Evolutionary conservation across 2,113 vertebrate genomes (phyloP).

Genomic region (Tragelaphus buxtoni): DNA sequence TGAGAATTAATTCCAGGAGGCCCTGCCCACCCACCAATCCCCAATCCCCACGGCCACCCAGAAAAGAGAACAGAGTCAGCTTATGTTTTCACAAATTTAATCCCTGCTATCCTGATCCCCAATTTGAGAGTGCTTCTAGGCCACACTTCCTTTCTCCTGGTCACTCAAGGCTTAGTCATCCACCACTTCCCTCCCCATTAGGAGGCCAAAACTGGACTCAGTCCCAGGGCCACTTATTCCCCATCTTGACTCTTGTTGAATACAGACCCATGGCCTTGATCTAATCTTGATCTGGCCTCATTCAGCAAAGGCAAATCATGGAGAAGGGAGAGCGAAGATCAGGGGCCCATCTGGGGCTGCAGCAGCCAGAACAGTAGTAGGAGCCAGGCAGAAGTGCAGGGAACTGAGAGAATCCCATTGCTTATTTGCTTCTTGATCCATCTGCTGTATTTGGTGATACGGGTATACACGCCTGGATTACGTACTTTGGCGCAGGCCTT

Average conservation of each 20-base stretch:
- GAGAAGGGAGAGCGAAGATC: neutral
- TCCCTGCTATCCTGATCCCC: neutral
- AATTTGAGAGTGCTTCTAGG: neutral
- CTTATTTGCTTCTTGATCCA: constrained; percentile 76
- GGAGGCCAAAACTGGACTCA: neutral
- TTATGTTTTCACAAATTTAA: constrained; percentile 45
- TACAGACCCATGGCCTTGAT: neutral
- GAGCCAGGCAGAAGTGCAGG: neutral
- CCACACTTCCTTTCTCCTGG: neutral
- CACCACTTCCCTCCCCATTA: neutral
- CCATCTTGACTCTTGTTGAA: neutral
- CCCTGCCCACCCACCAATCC: neutral
- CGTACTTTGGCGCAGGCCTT: constrained; percentile 78
- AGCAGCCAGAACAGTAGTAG: neutral
- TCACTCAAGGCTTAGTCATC: neutral
- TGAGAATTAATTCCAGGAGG: neutral
- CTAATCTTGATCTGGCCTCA: neutral
- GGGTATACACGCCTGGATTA: constrained; percentile 83
- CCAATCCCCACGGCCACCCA: neutral
- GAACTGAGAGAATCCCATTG: neutral
- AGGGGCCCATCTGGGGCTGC: neutral
- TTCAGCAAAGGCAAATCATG: neutral
- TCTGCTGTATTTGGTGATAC: constrained; percentile 76
- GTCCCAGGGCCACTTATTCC: neutral
- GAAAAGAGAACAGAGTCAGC: neutral